A percentile compares a stretch with the other conserved stretches of the same genome.
Conservation (phyloP, 2,888 invertebrate genomes). For the Julus scandinavius region DNA sequence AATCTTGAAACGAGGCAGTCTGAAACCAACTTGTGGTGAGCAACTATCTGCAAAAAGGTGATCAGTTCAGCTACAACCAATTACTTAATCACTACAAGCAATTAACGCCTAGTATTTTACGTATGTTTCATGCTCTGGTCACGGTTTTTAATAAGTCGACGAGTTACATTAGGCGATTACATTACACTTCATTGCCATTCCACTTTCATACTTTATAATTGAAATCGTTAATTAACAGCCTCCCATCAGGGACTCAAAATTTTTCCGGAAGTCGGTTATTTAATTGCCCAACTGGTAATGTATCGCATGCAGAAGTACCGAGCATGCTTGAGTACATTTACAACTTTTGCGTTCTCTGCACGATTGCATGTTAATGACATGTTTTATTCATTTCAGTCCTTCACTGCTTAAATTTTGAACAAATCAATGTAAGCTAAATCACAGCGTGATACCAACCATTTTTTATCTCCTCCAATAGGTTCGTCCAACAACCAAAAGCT, state of each 20-base stretch:
- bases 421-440: not conserved
- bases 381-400: not conserved
- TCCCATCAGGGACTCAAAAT: too few relatives aligned
- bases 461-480: not conserved
- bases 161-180: too few relatives aligned
- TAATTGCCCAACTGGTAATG: not conserved
- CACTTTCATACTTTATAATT: too few relatives aligned
- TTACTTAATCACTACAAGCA: not conserved
- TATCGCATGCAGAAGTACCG: not conserved
- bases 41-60: not conserved
- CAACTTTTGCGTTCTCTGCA: not conserved
- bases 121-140: not conserved
- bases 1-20: not conserved
- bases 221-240: too few relatives aligned
- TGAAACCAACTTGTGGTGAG: not conserved
- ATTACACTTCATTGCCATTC: too few relatives aligned
- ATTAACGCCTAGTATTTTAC: not conserved
- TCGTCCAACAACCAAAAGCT: not conserved
- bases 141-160: not conserved
- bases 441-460: not conserved
- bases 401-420: not conserved
- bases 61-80: not conserved
- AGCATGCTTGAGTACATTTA: not conserved
- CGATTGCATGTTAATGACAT: not conserved
- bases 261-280: too few relatives aligned